These are phyloP conservation scores for Chaetodon trifascialis DNA, from an alignment of 2,113 vertebrate genomes.

Conservation along the genomic window DNA sequence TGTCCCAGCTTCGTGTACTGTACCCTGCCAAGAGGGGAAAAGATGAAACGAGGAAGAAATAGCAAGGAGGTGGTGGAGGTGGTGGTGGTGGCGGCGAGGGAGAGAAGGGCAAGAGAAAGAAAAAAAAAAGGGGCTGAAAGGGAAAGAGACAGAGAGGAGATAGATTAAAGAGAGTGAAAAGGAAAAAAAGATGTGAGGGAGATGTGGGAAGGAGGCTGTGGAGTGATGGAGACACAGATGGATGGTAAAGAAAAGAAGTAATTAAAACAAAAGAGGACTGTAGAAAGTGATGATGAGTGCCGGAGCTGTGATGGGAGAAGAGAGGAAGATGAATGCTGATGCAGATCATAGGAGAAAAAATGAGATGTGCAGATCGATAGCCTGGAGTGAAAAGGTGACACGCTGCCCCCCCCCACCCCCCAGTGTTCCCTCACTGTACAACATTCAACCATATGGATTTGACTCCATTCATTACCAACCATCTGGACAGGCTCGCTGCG, in stretches of 20 bases:
- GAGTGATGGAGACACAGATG: constrained; percentile 22
- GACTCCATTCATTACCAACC: constrained; percentile 67
- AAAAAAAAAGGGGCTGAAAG: neutral
- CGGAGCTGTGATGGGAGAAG: neutral
- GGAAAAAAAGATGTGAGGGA: neutral
- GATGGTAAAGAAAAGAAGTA: neutral
- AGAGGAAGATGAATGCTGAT: neutral
- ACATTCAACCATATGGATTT: constrained; percentile 57
- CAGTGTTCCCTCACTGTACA: no score
- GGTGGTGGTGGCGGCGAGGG: constrained; percentile 14
- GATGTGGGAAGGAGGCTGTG: neutral
- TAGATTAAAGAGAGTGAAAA: constrained; percentile 27
- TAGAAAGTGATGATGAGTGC: neutral
- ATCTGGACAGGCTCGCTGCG: constrained; percentile 50
- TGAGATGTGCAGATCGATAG: neutral
- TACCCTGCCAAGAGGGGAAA: constrained; percentile 8
- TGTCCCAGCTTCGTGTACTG: constrained; percentile 12
- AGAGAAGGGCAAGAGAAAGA: constrained; percentile 15
- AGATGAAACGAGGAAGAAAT: constrained; percentile 34
- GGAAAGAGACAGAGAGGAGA: neutral
- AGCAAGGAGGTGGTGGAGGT: constrained; percentile 28
- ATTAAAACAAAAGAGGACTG: neutral
- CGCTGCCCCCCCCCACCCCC: no score
- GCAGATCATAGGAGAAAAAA: neutral
- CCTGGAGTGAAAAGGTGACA: neutral